A percentile compares a stretch with the other conserved stretches of the same genome.
These are phyloP conservation scores for Uria aalge DNA, from an alignment of 2,113 vertebrate genomes.

Conservation along the genomic window DNA sequence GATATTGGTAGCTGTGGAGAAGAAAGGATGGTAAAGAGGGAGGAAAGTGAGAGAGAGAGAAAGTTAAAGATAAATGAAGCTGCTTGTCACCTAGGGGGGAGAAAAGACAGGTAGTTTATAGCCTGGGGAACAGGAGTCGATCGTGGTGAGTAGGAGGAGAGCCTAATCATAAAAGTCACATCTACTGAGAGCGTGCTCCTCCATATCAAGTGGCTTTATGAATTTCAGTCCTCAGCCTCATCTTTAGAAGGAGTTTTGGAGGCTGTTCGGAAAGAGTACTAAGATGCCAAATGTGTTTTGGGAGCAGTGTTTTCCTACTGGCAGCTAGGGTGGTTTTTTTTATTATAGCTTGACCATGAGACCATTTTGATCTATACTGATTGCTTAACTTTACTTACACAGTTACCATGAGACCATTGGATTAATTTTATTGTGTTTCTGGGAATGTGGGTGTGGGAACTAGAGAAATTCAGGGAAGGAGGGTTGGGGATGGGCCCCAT, in stretches of 20 bases:
- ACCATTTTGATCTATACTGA: background rate
- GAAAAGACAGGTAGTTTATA: slow-evolving; percentile 51
- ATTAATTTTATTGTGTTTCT: background rate
- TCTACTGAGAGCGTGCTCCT: background rate
- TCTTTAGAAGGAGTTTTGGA: background rate
- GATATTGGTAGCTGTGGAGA: background rate
- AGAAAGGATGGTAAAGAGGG: slow-evolving; percentile 7
- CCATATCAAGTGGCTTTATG: background rate
- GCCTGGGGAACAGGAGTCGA: slow-evolving; percentile 35
- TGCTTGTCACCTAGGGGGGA: slow-evolving; percentile 36
- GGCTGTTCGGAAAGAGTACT: background rate
- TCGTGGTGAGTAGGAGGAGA: slow-evolving; percentile 45
- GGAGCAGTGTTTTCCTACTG: background rate
- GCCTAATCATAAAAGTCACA: slow-evolving; percentile 47
- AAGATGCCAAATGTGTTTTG: background rate
- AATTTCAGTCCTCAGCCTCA: slow-evolving; percentile 21
- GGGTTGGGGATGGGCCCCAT: background rate
- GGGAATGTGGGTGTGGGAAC: background rate
- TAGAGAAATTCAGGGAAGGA: background rate
- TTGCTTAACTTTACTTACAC: background rate
- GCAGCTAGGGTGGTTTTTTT: background rate
- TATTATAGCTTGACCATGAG: background rate
- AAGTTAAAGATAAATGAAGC: slow-evolving; percentile 27
- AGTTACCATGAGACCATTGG: background rate
- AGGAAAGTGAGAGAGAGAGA: slow-evolving; percentile 29